These are phyloP conservation scores for Achatina immaculata DNA, from an alignment of 1,140 invertebrate genomes.

Conservation along the genomic window DNA sequence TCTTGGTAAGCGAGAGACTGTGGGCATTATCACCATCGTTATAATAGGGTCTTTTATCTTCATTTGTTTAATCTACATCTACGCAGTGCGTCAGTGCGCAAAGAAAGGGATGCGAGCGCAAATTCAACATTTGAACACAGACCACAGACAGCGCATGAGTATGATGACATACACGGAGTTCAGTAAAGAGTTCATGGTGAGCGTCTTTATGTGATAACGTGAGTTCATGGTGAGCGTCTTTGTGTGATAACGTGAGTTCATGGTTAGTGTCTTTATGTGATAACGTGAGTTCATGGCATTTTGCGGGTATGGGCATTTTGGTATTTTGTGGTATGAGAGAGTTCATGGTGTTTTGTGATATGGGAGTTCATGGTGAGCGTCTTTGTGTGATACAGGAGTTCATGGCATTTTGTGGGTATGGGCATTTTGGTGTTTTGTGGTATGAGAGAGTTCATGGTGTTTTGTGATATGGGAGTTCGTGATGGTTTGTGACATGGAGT, in stretches of 20 bases:
- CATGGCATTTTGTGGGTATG: too few species aligned
- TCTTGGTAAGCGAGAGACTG: not conserved
- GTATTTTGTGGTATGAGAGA: too few species aligned
- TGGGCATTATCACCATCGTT: not conserved
- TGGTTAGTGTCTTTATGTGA: not conserved
- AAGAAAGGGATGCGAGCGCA: not conserved
- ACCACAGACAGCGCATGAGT: not conserved
- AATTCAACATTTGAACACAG: not conserved
- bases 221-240: too few species aligned
- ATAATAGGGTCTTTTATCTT: not conserved
- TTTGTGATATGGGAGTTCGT: too few species aligned
- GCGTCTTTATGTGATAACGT: not conserved
- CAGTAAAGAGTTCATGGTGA: slow-evolving; percentile 7
- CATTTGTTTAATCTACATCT: not conserved
- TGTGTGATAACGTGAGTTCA: too few species aligned
- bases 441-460: too few species aligned
- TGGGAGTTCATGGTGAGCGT: slow-evolving; percentile 9
- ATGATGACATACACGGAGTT: slow-evolving; percentile 6
- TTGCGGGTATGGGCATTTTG: too few species aligned
- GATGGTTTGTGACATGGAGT: too few species aligned
- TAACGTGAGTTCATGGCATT: too few species aligned
- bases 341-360: too few species aligned
- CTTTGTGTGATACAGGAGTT: not conserved
- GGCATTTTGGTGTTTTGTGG: too few species aligned
- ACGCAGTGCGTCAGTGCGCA: not conserved